Conservation (phyloP, 64 coral and sea anemone species). For the Pocillopora damicornis region DNA sequence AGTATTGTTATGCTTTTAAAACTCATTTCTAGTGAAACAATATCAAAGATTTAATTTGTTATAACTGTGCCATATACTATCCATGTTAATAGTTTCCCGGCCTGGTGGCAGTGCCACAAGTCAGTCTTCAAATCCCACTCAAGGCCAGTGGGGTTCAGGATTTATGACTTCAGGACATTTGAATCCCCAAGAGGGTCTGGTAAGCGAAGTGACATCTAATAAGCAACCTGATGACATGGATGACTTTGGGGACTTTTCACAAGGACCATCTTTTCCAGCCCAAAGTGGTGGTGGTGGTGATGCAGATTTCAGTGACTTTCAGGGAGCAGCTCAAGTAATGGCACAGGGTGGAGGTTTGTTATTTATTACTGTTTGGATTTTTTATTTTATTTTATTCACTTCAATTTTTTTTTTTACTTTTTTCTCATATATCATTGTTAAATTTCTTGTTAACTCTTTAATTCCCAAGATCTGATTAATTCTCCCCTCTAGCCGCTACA, state of each 20-base stretch:
- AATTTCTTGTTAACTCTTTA: no score
- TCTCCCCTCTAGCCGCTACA: no score
- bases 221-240: not conserved
- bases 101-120: conserved; percentile 3
- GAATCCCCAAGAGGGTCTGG: not conserved
- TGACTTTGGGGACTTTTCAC: conserved; percentile 40
- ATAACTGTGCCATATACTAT: not conserved
- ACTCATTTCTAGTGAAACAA: no score
- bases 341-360: conserved; percentile 25
- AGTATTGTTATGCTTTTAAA: not conserved
- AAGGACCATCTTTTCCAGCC: conserved; percentile 5
- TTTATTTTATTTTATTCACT: not conserved
- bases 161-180: conserved; percentile 9
- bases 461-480: no score
- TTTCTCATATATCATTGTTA: no score
- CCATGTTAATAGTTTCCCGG: conserved; percentile 6
- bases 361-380: not conserved
- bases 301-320: conserved; percentile 52
- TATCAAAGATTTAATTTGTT: not conserved
- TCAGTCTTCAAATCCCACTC: not conserved
- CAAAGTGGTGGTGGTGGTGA: not conserved
- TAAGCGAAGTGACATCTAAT: not conserved
- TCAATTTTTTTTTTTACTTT: no score
- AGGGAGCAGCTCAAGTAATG: conserved; percentile 2
- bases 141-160: conserved; percentile 33